phyloP scores from a whole-genome alignment of 2,888 invertebrate species.

The Mayetiola destructor region DNA sequence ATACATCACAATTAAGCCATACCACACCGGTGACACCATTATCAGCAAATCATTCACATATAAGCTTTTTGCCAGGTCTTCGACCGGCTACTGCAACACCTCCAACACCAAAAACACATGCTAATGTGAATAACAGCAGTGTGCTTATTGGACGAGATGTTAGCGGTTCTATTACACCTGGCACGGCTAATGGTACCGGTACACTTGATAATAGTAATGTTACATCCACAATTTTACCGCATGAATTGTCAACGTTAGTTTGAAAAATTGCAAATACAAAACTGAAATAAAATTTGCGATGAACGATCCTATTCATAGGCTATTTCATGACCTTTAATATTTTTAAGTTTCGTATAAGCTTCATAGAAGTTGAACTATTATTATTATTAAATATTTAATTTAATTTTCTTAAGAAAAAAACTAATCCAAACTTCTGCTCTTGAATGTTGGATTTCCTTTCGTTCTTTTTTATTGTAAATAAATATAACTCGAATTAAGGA shows the following conservation, averaged over 20 bases:
- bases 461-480: background rate
- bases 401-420: too few species aligned
- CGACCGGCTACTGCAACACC: constrained; percentile 35
- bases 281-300: too few species aligned
- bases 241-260: constrained; percentile 55
- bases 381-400: too few species aligned
- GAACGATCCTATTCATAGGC: too few species aligned
- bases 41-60: constrained; percentile 35
- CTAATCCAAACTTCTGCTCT: too few species aligned
- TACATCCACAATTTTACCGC: constrained; percentile 48
- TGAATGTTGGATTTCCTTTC: too few species aligned
- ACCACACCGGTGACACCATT: constrained; percentile 27
- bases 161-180: constrained; percentile 49
- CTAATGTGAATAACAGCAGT: constrained; percentile 19
- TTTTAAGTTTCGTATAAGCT: too few species aligned
- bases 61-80: constrained; percentile 30
- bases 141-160: constrained; percentile 32
- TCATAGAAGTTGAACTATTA: too few species aligned
- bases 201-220: constrained; percentile 42
- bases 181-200: constrained; percentile 37
- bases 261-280: constrained; percentile 27
- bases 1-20: constrained; percentile 23
- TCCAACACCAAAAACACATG: constrained; percentile 30
- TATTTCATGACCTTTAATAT: too few species aligned
- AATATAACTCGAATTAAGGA: background rate